A percentile compares a stretch with the other conserved stretches of the same genome.
These are phyloP conservation scores for Channallabes apus DNA, from an alignment of 2,797 vertebrate genomes.

Conservation along the genomic window DNA sequence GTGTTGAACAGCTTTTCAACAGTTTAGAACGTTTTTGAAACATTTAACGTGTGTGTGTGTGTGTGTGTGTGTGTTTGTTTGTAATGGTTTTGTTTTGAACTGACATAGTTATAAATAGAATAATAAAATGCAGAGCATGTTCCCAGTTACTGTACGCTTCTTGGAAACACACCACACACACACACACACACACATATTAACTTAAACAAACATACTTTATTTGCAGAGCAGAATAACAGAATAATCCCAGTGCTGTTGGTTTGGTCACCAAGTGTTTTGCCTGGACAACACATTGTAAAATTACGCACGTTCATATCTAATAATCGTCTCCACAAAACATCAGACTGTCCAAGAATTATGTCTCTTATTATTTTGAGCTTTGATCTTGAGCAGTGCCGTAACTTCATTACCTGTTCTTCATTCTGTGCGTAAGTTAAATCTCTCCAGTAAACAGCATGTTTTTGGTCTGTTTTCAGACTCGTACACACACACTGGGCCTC, in stretches of 20 bases:
- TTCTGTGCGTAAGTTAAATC: neutral
- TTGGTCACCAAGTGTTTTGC: neutral
- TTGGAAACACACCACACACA: neutral
- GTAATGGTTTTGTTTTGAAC: neutral
- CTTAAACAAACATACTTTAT: too few relatives aligned
- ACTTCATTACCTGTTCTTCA: neutral
- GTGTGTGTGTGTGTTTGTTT: neutral
- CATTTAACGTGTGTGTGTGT: neutral
- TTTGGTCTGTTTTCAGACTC: too few relatives aligned
- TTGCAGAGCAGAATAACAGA: neutral
- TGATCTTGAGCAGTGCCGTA: too few relatives aligned
- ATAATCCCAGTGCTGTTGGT: neutral
- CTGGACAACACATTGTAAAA: neutral
- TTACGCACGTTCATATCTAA: neutral
- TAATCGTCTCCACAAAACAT: neutral
- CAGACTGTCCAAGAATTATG: neutral
- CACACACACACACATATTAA: neutral
- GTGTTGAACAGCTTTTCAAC: neutral
- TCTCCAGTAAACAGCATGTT: neutral
- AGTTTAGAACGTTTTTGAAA: neutral
- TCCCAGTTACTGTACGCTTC: neutral
- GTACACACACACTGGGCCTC: too few relatives aligned
- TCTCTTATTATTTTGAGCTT: neutral
- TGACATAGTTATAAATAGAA: neutral
- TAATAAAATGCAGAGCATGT: neutral